A percentile compares a stretch with the other conserved stretches of the same genome.
Conservation (phyloP, 2,113 vertebrate species). For the Pachyramphus minor region DNA sequence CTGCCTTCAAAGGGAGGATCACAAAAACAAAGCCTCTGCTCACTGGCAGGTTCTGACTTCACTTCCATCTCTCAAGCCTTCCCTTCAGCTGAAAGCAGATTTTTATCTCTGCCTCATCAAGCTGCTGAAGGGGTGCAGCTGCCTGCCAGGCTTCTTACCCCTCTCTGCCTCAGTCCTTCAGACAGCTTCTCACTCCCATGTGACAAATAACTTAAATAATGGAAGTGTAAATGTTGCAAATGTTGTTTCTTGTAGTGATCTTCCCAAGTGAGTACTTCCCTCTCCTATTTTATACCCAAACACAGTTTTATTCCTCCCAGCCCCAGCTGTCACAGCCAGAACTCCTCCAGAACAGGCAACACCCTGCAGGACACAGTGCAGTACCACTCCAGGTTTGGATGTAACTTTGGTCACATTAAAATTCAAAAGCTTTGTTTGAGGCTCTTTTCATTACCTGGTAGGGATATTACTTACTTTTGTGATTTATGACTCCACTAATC, state of each 20-base stretch:
- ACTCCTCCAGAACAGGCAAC: not conserved
- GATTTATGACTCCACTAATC: conserved; percentile 29
- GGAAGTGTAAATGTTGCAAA: not conserved
- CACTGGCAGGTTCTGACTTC: not conserved
- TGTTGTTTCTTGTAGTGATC: not conserved
- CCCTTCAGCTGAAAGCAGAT: conserved; percentile 43
- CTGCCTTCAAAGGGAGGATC: conserved; percentile 27
- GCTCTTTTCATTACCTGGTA: conserved; percentile 32
- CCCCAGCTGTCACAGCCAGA: not conserved
- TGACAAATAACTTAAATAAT: not conserved
- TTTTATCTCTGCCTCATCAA: conserved; percentile 39
- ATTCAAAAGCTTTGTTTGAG: conserved; percentile 26
- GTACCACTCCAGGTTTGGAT: not conserved
- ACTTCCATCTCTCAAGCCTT: not conserved
- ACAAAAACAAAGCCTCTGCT: not conserved
- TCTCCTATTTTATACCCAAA: not conserved
- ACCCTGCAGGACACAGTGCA: not conserved
- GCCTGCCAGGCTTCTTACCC: not conserved
- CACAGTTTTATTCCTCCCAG: not conserved
- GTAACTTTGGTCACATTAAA: conserved; percentile 14
- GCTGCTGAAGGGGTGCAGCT: not conserved
- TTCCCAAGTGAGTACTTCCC: not conserved
- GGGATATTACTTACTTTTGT: not conserved
- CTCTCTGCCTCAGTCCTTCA: not conserved
- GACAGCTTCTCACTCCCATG: not conserved